Percentiles rank a stretch among this genome's conserved stretches.
Conservation (phyloP, 2,888 invertebrate genomes). For the Corbicula japonica region DNA sequence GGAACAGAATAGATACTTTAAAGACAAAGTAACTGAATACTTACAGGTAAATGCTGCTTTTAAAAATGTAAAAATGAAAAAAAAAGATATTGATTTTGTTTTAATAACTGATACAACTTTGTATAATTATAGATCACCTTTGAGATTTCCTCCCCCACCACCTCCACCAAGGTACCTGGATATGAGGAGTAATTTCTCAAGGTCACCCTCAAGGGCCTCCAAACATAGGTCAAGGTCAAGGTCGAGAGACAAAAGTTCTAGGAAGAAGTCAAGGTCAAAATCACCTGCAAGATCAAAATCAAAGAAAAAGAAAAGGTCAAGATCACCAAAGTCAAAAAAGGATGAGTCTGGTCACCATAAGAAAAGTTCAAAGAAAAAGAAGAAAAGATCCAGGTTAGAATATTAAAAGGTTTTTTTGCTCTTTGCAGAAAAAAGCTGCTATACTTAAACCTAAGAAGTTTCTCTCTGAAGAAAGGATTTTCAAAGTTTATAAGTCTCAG, state of each 20-base stretch:
- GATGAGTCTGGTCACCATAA: constrained; percentile 55
- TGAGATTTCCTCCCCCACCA: constrained; percentile 52
- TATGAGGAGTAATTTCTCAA: constrained; percentile 25
- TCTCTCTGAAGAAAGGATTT: no score
- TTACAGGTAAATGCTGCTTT: no score
- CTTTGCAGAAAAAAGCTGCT: no score
- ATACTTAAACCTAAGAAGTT: no score
- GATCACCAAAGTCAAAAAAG: constrained; percentile 65
- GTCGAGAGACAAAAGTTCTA: constrained; percentile 53
- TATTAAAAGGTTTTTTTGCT: constrained; percentile 2
- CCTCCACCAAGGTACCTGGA: constrained; percentile 48
- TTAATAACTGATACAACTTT: no score
- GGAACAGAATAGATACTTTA: no score
- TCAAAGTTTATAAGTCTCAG: no score
- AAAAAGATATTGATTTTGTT: no score
- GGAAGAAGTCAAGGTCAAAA: constrained; percentile 63
- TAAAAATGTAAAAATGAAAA: no score
- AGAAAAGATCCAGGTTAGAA: constrained; percentile 62
- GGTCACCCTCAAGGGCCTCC: constrained; percentile 59
- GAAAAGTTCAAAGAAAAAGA: constrained; percentile 70
- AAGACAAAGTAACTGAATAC: no score
- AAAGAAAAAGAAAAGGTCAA: constrained; percentile 72
- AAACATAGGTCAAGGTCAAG: constrained; percentile 60
- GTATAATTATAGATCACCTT: constrained; percentile 64
- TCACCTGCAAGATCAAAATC: constrained; percentile 65